A percentile compares a stretch with the other conserved stretches of the same genome.
Conservation (phyloP, 2,888 invertebrate species). For the Drosophila parthenogenetica region DNA sequence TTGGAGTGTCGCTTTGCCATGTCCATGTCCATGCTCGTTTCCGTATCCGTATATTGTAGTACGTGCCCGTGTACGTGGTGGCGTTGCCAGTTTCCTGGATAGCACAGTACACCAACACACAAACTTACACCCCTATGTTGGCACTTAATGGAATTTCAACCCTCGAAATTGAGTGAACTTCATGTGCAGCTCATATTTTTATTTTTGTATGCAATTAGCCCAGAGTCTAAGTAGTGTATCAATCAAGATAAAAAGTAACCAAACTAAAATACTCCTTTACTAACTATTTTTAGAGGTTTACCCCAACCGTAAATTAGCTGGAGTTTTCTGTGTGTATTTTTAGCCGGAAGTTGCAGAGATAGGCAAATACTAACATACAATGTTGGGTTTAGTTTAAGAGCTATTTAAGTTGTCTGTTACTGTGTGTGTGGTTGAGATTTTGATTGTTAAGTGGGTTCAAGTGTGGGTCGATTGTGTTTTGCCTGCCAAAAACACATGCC, state of each 20-base stretch:
- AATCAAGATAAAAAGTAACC: slow-evolving; percentile 66
- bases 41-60: slow-evolving; percentile 38
- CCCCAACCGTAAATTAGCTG: slow-evolving; percentile 18
- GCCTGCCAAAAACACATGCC: slow-evolving; percentile 58
- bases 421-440: slow-evolving; percentile 55
- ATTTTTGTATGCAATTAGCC: slow-evolving; percentile 74
- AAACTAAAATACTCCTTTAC: slow-evolving; percentile 33
- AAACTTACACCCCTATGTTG: slow-evolving; percentile 29
- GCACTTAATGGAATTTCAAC: slow-evolving; percentile 47
- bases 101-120: slow-evolving; percentile 10
- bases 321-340: slow-evolving; percentile 39
- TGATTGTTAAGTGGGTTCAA: slow-evolving; percentile 48
- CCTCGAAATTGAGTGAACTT: slow-evolving; percentile 21
- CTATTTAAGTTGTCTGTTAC: slow-evolving; percentile 42
- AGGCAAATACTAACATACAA: slow-evolving; percentile 19
- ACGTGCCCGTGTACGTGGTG: slow-evolving; percentile 32
- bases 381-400: slow-evolving; percentile 46
- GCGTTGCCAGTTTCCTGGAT: slow-evolving; percentile 29
- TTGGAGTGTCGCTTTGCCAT: slow-evolving; percentile 51
- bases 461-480: slow-evolving; percentile 51
- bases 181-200: slow-evolving; percentile 70
- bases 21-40: slow-evolving; percentile 53
- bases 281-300: slow-evolving; percentile 36
- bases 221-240: slow-evolving; percentile 70
- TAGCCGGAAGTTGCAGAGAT: slow-evolving; percentile 42